These are phyloP conservation scores for Decapterus maruadsi DNA, from an alignment of 2,797 vertebrate genomes.

Conservation along the genomic window DNA sequence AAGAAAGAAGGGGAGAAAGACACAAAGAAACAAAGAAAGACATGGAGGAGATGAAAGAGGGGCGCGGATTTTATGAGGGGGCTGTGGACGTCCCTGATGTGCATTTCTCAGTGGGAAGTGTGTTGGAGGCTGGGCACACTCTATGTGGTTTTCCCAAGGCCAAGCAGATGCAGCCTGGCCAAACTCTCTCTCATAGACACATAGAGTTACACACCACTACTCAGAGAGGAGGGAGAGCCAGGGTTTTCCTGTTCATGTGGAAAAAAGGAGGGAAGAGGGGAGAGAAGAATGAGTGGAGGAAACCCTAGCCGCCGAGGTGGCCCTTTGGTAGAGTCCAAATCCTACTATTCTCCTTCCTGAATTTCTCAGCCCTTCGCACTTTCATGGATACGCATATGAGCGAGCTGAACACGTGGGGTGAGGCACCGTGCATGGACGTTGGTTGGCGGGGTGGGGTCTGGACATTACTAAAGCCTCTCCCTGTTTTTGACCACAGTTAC, in stretches of 20 bases:
- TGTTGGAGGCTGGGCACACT: conserved; percentile 56
- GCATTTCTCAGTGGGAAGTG: conserved; percentile 61
- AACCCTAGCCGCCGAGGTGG: conserved; percentile 81
- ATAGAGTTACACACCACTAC: conserved; percentile 51
- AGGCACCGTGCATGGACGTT: conserved; percentile 13
- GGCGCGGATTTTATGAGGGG: conserved; percentile 47
- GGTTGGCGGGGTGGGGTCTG: conserved; percentile 51
- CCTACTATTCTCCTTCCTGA: conserved; percentile 62
- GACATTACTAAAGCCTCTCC: conserved; percentile 47
- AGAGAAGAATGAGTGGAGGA: conserved; percentile 77
- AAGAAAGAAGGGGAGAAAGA: conserved; percentile 30
- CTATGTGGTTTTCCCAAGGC: conserved; percentile 81
- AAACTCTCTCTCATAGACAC: conserved; percentile 59
- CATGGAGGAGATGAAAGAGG: conserved; percentile 35
- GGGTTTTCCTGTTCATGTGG: conserved; percentile 77
- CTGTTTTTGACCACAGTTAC: conserved; percentile 64
- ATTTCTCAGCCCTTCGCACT: conserved; percentile 41
- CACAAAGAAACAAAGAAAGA: conserved; percentile 46
- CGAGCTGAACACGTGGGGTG: conserved; percentile 38
- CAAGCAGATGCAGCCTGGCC: conserved; percentile 57
- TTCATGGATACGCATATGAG: conserved; percentile 32
- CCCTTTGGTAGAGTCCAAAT: conserved; percentile 70
- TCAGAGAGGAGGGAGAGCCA: conserved; percentile 69
- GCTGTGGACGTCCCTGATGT: conserved; percentile 36
- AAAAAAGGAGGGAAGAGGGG: conserved; percentile 59